Percentiles rank a stretch among this genome's conserved stretches.
Conservation (phyloP, 2,113 vertebrate genomes). For the Phylloscopus whistleri region DNA sequence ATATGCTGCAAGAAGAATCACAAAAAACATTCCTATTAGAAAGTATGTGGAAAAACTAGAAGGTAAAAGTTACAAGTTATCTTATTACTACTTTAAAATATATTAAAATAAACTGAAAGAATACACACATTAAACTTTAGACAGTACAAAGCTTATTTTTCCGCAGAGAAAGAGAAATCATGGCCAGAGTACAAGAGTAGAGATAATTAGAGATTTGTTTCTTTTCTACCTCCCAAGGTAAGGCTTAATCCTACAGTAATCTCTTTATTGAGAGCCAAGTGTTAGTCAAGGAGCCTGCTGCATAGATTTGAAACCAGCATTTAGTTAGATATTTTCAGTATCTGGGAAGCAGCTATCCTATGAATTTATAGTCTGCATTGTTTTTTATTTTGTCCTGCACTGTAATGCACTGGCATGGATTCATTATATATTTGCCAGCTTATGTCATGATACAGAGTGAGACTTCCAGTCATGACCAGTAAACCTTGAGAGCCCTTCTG, state of each 20-base stretch:
- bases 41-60: not conserved
- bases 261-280: slow-evolving; percentile 31
- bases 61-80: not conserved
- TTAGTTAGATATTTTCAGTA: not conserved
- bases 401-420: not conserved
- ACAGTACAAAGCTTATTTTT: slow-evolving; percentile 36
- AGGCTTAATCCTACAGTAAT: slow-evolving; percentile 53
- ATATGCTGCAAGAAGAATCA: not conserved
- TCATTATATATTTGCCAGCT: not conserved
- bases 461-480: not conserved
- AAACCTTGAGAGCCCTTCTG: not conserved
- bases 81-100: slow-evolving; percentile 1
- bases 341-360: not conserved
- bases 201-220: slow-evolving; percentile 62
- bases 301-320: not conserved
- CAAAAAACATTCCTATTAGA: not conserved
- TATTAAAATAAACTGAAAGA: not conserved
- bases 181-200: not conserved
- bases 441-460: not conserved
- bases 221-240: slow-evolving; percentile 31
- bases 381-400: not conserved
- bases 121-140: not conserved
- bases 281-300: slow-evolving; percentile 15
- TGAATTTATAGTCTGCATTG: not conserved
- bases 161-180: slow-evolving; percentile 31